A percentile compares a stretch with the other conserved stretches of the same genome.
phyloP scores from a whole-genome alignment of 2,888 invertebrate genomes.

The Diarsia mendica region DNA sequence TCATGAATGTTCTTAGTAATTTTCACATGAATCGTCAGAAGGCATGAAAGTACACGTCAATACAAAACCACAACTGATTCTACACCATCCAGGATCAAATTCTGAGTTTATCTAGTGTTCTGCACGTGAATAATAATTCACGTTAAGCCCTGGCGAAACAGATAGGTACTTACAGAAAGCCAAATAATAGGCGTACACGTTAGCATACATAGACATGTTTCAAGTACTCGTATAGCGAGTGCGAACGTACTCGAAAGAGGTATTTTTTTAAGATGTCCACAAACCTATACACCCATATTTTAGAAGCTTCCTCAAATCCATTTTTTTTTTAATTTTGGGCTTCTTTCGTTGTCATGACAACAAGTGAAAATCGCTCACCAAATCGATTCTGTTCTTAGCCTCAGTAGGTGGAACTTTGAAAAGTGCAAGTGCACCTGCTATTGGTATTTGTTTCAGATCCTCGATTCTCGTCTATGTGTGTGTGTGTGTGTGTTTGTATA shows the following conservation, averaged over 20 bases:
- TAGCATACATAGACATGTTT: background rate
- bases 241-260: no score
- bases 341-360: no score
- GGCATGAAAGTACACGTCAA: background rate
- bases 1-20: background rate
- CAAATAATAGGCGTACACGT: background rate
- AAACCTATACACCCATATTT: no score
- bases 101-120: conserved; percentile 6
- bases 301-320: no score
- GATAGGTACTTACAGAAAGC: conserved; percentile 6
- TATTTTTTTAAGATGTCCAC: no score
- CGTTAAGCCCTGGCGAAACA: background rate
- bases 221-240: background rate
- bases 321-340: no score
- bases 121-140: conserved; percentile 34
- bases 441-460: background rate
- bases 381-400: no score
- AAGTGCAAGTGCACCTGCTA: no score
- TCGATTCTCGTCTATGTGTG: background rate
- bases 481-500: no score
- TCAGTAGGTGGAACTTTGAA: no score
- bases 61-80: conserved; percentile 20
- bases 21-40: background rate
- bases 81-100: conserved; percentile 9
- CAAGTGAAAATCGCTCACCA: no score